Conservation (phyloP, 2,888 invertebrate species). For the Ctenicera cuprea region DNA sequence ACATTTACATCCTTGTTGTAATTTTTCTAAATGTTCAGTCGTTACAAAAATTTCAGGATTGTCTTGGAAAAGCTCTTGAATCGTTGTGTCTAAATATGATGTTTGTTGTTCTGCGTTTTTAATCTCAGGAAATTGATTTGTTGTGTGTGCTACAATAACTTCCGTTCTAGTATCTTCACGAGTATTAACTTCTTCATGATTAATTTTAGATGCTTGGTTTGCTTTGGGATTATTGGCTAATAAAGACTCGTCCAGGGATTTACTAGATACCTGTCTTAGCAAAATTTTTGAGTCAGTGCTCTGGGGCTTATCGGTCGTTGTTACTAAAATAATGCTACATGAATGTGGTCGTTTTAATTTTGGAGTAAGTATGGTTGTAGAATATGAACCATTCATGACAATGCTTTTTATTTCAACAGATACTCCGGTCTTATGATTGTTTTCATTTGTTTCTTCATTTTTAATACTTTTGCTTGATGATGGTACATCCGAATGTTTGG, state of each 20-base stretch:
- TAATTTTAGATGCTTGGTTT: neutral
- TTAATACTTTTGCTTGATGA: no score
- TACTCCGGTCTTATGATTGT: no score
- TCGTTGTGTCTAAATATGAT: neutral
- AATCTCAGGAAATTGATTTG: neutral
- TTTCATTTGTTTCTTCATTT: no score
- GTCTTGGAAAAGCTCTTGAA: neutral
- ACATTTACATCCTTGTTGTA: neutral
- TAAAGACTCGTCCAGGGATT: constrained; percentile 8
- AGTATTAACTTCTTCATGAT: neutral
- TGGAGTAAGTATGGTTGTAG: constrained; percentile 1
- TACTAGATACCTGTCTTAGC: constrained; percentile 12
- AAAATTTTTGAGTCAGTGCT: neutral
- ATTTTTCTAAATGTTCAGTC: constrained; percentile 25
- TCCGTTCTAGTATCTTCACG: neutral
- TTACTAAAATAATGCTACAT: constrained; percentile 7
- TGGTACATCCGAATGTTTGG: neutral
- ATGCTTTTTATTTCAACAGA: neutral
- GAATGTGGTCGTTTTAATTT: constrained; percentile 3
- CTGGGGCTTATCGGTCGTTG: neutral
- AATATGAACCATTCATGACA: neutral
- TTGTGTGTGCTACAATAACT: neutral
- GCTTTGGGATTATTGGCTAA: neutral
- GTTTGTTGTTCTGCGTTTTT: neutral
- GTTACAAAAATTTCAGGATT: constrained; percentile 22